Evolutionary conservation across 2,113 vertebrate genomes (phyloP).

Genomic region (Planiliza haematocheilus): DNA sequence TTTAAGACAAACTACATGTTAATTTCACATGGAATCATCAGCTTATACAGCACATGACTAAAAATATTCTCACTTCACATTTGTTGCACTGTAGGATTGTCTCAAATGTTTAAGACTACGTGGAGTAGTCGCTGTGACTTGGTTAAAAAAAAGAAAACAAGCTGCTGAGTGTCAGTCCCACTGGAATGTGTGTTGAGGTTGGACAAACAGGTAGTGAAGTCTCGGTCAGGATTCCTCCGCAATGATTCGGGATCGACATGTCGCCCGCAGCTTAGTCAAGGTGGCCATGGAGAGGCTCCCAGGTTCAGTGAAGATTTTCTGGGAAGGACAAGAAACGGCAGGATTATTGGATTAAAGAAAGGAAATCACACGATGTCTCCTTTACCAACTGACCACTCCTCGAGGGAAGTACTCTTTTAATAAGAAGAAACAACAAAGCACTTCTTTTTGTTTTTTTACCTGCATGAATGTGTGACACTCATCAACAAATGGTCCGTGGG

Average conservation of each 20-base stretch:
- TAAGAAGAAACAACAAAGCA: neutral
- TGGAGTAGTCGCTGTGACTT: slow-evolving; percentile 17
- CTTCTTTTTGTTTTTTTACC: slow-evolving; percentile 75
- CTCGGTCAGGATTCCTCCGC: slow-evolving; percentile 76
- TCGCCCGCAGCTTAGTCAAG: slow-evolving; percentile 86
- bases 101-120: slow-evolving; percentile 22
- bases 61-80: slow-evolving; percentile 13
- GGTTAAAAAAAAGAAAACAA: neutral
- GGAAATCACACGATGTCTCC: neutral
- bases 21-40: slow-evolving; percentile 30
- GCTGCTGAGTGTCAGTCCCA: slow-evolving; percentile 11
- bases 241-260: slow-evolving; percentile 81
- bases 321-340: slow-evolving; percentile 1
- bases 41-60: slow-evolving; percentile 15
- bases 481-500: slow-evolving; percentile 86
- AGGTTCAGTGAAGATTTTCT: slow-evolving; percentile 95
- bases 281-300: slow-evolving; percentile 89
- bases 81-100: slow-evolving; percentile 34
- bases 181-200: slow-evolving; percentile 60
- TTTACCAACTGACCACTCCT: neutral
- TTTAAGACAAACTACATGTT: slow-evolving; percentile 24
- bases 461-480: slow-evolving; percentile 95
- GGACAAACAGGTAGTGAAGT: neutral
- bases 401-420: neutral
- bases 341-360: slow-evolving; percentile 42